Conservation (phyloP, 2,888 invertebrate genomes). For the Chrysopilus asiliformis region DNA sequence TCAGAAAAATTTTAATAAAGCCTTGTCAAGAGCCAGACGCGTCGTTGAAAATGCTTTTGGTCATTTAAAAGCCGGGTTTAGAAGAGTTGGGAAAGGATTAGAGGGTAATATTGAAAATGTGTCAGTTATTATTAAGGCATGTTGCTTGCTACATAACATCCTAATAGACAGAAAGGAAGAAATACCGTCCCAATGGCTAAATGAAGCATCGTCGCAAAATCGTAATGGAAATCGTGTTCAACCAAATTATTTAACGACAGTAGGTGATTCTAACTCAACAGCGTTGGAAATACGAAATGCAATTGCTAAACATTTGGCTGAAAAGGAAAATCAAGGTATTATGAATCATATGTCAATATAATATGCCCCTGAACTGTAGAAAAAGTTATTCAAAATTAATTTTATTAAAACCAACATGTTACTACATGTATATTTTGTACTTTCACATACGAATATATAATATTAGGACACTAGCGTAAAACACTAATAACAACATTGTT, state of each 20-base stretch:
- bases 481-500: too few species aligned
- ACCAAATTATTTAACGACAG: not conserved
- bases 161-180: not conserved
- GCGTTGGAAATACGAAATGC: not conserved
- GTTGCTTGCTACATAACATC: constrained; percentile 2
- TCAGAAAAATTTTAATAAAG: not conserved
- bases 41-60: constrained; percentile 1
- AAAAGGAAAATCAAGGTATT: not conserved
- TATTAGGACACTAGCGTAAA: too few species aligned
- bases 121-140: constrained; percentile 1
- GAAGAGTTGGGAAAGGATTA: not conserved
- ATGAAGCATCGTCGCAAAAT: not conserved
- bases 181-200: not conserved
- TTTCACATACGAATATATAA: too few species aligned
- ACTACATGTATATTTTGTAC: too few species aligned
- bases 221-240: not conserved
- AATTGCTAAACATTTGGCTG: not conserved
- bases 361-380: too few species aligned
- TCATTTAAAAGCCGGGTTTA: not conserved
- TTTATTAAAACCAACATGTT: too few species aligned
- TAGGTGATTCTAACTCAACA: not conserved
- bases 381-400: too few species aligned
- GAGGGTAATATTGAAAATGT: not conserved
- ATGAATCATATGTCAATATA: too few species aligned
- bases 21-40: not conserved